These are phyloP conservation scores for Mongoloraphidia duomilia DNA, from an alignment of 2,888 invertebrate genomes.

Conservation along the genomic window DNA sequence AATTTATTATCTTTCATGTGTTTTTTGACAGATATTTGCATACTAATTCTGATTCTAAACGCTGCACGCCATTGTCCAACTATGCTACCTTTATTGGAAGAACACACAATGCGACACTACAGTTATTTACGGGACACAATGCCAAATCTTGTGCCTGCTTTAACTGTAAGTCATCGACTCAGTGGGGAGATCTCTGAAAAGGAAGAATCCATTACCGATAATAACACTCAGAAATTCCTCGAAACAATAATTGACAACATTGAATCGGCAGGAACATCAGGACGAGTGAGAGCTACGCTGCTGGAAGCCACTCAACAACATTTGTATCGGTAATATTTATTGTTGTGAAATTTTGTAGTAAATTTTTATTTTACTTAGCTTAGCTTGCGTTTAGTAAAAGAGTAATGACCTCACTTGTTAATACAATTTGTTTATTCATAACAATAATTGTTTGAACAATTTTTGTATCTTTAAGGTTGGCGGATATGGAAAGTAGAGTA, in stretches of 20 bases:
- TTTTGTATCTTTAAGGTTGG: slow-evolving; percentile 32
- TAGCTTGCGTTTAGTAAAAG: not conserved
- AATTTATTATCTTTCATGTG: slow-evolving; percentile 1
- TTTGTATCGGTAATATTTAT: slow-evolving; percentile 36
- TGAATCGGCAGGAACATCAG: slow-evolving; percentile 48
- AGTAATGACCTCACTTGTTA: no score
- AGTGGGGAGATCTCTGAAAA: slow-evolving; percentile 25
- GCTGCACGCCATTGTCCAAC: slow-evolving; percentile 84
- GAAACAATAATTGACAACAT: slow-evolving; percentile 58
- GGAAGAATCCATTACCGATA: slow-evolving; percentile 36
- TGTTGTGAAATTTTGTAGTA: no score
- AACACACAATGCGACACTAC: slow-evolving; percentile 86
- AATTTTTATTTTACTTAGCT: slow-evolving; percentile 15
- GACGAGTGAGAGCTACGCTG: slow-evolving; percentile 38
- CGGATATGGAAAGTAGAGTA: slow-evolving; percentile 66
- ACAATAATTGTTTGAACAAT: not conserved
- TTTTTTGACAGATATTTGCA: slow-evolving; percentile 54
- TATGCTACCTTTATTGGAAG: slow-evolving; percentile 82
- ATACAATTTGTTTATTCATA: no score
- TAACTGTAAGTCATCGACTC: slow-evolving; percentile 33
- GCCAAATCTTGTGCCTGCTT: slow-evolving; percentile 73
- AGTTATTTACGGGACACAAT: slow-evolving; percentile 83
- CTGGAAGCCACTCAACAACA: slow-evolving; percentile 50
- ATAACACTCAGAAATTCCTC: slow-evolving; percentile 56
- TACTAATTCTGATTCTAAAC: slow-evolving; percentile 84